Percentiles rank a stretch among this genome's conserved stretches.
Conservation (phyloP, 2,888 invertebrate genomes). For the Pinctada fucata region DNA sequence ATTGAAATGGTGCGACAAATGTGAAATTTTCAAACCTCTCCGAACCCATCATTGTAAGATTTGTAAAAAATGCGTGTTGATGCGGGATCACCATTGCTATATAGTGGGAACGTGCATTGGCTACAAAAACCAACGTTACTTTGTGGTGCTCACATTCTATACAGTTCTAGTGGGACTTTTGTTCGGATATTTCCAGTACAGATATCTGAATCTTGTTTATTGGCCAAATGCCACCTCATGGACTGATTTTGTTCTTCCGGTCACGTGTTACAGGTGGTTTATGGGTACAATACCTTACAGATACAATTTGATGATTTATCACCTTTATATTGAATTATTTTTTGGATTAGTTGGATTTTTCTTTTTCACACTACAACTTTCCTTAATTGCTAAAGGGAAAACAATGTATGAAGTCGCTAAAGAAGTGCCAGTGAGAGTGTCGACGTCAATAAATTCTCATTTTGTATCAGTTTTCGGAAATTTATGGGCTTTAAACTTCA, state of each 20-base stretch:
- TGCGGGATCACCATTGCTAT: conserved; percentile 72
- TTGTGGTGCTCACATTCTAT: conserved; percentile 61
- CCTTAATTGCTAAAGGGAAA: conserved; percentile 47
- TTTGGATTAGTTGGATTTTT: conserved; percentile 45
- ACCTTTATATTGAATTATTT: conserved; percentile 49
- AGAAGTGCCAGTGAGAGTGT: conserved; percentile 48
- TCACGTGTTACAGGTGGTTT: conserved; percentile 46
- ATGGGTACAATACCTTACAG: conserved; percentile 39
- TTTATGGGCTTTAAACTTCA: conserved; percentile 64
- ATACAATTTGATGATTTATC: conserved; percentile 52
- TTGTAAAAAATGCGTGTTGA: conserved; percentile 67
- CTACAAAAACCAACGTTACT: conserved; percentile 68
- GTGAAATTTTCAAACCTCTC: conserved; percentile 54
- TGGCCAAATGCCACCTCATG: conserved; percentile 43
- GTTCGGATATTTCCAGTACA: conserved; percentile 50
- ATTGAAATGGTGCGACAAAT: conserved; percentile 53
- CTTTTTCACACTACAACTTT: conserved; percentile 49
- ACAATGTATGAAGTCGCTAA: conserved; percentile 58
- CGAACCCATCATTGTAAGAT: conserved; percentile 66
- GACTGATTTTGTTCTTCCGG: conserved; percentile 53
- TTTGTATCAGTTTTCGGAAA: conserved; percentile 64
- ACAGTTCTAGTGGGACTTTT: conserved; percentile 48
- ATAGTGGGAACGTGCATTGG: conserved; percentile 67
- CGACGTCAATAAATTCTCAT: conserved; percentile 47
- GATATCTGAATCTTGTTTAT: conserved; percentile 50